Evolutionary conservation across 2,888 invertebrate genomes (phyloP), one percentile per base, ranked within the genome.

Genomic region (Blastobasis adustella): DNA sequence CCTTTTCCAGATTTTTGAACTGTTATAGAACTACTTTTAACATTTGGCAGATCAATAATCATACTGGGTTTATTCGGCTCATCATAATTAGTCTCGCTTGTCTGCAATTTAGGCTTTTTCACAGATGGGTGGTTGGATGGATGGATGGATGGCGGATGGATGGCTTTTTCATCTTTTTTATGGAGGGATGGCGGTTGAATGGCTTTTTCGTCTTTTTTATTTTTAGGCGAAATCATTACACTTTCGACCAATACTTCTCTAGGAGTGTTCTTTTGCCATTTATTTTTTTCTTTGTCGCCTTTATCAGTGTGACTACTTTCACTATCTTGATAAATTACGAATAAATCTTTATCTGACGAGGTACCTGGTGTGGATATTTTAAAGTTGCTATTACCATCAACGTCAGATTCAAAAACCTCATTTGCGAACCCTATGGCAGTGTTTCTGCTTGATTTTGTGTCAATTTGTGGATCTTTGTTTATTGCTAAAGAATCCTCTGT

Each of bases 301-400:
- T 63, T 59, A 9, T 62, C 60, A 10, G 50, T 53, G 45, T 50
- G 55, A 52, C 62, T 71, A 45, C 58, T 67, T 52, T 73, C 70
- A 62, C 71, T 77, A 45, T 82, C 82, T 60, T 67, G 74, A 53
- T 78, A 79, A 58, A 83, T 79, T 10, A 80, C 55, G 61, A 82
- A 77, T 49, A 83, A 57, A 60, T 80, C 79, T 58, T 76, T 74
- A 44, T 79, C 71, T 47, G 63, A 61, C 23, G 65, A 69, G 54
- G 63, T 62, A 43, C 45, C 58, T 10, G 67, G 63, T n/a, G 57
- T 52, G 36, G 68, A 66, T 42, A 53, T 60, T 40, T 60, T 60
- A 1, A 58, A 47, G 43, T 58, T 56, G 46, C 43, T 60, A 36
- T 51, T 52, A 43, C 46, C 45, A 37, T 60, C 59, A 48, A 46